These are phyloP conservation scores for Morone chrysops DNA, from an alignment of 2,113 vertebrate genomes.

Conservation along the genomic window DNA sequence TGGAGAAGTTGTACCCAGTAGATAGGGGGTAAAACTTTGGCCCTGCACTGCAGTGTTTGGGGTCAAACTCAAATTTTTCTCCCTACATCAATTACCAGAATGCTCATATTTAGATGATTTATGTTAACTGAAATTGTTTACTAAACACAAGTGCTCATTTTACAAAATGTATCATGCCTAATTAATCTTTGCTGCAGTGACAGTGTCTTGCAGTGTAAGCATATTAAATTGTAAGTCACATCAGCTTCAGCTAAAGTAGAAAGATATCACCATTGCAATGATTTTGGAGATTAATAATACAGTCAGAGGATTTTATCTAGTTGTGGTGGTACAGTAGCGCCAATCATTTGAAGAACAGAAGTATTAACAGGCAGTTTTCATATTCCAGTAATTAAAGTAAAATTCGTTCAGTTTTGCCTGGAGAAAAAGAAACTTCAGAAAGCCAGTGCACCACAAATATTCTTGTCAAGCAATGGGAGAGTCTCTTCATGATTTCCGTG, in stretches of 20 bases:
- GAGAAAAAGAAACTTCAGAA: neutral
- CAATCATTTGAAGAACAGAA: neutral
- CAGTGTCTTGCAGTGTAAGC: conserved; percentile 43
- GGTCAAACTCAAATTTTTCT: conserved; percentile 17
- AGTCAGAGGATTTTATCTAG: conserved; percentile 4
- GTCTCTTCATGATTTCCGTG: conserved; percentile 11
- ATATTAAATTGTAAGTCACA: conserved; percentile 62
- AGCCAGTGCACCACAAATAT: neutral
- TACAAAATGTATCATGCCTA: conserved; percentile 61
- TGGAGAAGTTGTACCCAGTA: neutral
- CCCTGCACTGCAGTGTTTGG: conserved; percentile 27
- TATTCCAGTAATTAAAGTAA: neutral
- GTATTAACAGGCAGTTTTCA: neutral
- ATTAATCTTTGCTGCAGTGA: conserved; percentile 57
- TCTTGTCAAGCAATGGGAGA: neutral
- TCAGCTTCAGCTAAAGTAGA: conserved; percentile 39
- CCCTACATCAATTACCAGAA: conserved; percentile 40
- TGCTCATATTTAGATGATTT: conserved; percentile 53
- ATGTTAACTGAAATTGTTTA: conserved; percentile 64
- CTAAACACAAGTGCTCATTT: conserved; percentile 62
- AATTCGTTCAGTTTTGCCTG: neutral
- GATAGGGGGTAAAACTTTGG: conserved; percentile 1
- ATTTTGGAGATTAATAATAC: conserved; percentile 33
- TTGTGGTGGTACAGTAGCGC: neutral
- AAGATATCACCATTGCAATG: conserved; percentile 3